Evolutionary conservation across 2,888 invertebrate species (phyloP), one percentile per base, ranked within the genome.

Genomic region (Steromphala cineraria): DNA sequence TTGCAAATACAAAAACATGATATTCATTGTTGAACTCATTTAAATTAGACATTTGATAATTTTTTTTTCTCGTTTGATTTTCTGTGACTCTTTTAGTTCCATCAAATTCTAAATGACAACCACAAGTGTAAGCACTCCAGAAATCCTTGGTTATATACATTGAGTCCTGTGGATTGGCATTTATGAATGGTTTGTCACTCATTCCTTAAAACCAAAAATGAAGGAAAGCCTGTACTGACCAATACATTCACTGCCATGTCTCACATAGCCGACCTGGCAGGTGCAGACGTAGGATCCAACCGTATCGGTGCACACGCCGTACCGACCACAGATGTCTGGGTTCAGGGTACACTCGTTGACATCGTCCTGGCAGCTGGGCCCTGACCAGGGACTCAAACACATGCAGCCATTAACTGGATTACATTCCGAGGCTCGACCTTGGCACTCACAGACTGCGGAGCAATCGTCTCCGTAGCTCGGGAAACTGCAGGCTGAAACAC

Each of bases 231-330:
- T 1, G 10, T 46, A 46, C 74, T 36, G 2, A 74, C 74, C 74
- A 17, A 46, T n/a, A 36, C 74, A 74, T 19, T 40, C n/a, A 19
- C 31, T 40, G 10, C 74, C 74, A 3, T 74, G 15, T n/a, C 36
- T 46, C 17, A 19, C 40, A 31, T 80, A 86, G 10, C 86, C 86
- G 2, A 46, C 17, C 17, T 80, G 46, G 80, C 86, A 86, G 0
- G 55, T 56, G 55, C 86, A 86, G 0, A 67, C 67, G 55, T 82
- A 85, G 10, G 85, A 85, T 0, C 86, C 86, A 10, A 67, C 19
- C 0, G 83, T 80, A 75, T 87, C 86, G 13, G 78, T 80, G 75
- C 89, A 89, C 40, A 75, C 31, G 53, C 84, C 81, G 36, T 80
- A 67, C 36, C 55, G 74, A 0, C 75, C 81, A 53, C 86, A 86